Base-by-base conservation (phyloP, 2,888 invertebrate species). In the Leptinotarsa tumamoca region DNA sequence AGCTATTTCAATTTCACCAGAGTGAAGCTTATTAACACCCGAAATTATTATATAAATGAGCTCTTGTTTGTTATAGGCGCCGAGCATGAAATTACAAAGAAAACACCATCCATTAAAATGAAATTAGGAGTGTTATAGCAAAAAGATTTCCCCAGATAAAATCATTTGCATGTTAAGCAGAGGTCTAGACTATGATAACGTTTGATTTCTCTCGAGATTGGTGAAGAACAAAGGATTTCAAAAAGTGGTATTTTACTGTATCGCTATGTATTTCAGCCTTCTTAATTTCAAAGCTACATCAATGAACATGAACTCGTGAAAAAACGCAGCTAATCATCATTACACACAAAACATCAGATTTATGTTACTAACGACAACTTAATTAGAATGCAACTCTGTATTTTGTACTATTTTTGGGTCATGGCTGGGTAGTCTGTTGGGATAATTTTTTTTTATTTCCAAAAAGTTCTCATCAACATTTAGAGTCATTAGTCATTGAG, bases 81-180 rank as follows among this genome's bases (percentile, higher is more conserved):
- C 18, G 4, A 58, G 4, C 58, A 58, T 58, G 18, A 58, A 58
- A 58, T 58, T 18, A 58, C 58, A n/a, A 58, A 18, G 58, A 58
- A 14, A 58, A 58, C 58, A 18, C 58, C 21, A 58, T 18, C n/a
- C 10, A 58, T 58, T 58, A 58, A 58, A 58, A 58, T 58, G 58
- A 18, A n/a, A 58, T 58, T 58, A 58, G 58, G 58, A 58, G 58
- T 58, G 58, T 58, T 58, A 58, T 21, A 58, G 4, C 58, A 58
- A 18, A 58, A 73, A 58, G 68, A 68, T 58, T 73, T 73, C 68
- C 73, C 73, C 73, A 61, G 61, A 68, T 68, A 63, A 71, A 73
- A 69, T 58, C 67, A 73, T 73, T 73, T 73, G 54, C 73, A 73
- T 73, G 73, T 63, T 68, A 63, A 68, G 23, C 33, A 67, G 68